Base-by-base conservation (phyloP, 2,888 invertebrate species). In the Tipula confusa region DNA sequence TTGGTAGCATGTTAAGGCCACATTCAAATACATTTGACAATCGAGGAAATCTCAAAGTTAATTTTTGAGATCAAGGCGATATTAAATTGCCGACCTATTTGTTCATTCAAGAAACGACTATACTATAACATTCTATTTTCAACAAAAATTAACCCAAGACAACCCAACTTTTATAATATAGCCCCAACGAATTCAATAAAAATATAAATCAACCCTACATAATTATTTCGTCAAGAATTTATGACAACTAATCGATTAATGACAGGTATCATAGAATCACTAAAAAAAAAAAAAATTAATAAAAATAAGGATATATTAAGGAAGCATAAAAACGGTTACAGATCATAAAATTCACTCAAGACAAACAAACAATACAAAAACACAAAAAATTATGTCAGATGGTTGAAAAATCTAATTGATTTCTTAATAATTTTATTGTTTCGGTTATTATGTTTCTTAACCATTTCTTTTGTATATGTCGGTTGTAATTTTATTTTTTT, bases 291-390 rank as follows among this genome's bases (percentile, higher is more conserved):
- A n/a, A n/a, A n/a, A n/a, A n/a, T n/a, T n/a, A n/a, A n/a, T n/a
- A 64, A 18, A 64, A 64, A 64, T 64, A 64, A 64, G 64, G 64
- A 24, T 64, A 64, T 64, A 24, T 64, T 64, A 64, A 64, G 64
- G 64, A 64, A 64, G 64, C 24, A 24, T 64, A 48, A 64, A 64
- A 64, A 64, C 64, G 64, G 64, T 64, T 64, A 64, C 64, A 64
- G 64, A 64, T 64, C 64, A 64, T 64, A 64, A 64, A 64, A 64
- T 64, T 24, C 64, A 64, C 64, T 64, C 64, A 64, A 64, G 64
- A 64, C 18, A 64, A 43, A 2, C 2, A 43, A 43, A 36, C 36
- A 36, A 43, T n/a, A 24, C 15, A 64, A 64, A 24, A 24, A 64
- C n/a, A n/a, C n/a, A n/a, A n/a, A n/a, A n/a, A n/a, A n/a, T n/a